Conservation (phyloP, 1,140 invertebrate species). For the Oryzaephilus surinamensis region DNA sequence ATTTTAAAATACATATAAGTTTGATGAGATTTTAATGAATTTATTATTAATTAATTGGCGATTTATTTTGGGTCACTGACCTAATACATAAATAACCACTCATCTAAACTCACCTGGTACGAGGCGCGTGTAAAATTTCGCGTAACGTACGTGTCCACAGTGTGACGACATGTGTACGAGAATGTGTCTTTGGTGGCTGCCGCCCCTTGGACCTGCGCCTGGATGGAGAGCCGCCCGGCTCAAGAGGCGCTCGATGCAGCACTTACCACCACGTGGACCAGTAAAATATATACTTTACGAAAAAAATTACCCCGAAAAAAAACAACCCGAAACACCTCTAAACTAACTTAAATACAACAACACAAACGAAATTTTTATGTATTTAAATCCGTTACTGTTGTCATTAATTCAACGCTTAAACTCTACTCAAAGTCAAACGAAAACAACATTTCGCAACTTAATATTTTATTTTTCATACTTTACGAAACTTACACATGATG, state of each 20-base stretch:
- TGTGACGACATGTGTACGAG: conserved; percentile 22
- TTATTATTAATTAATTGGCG: neutral
- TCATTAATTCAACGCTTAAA: too few relatives aligned
- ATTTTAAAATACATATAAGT: neutral
- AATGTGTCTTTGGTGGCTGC: conserved; percentile 15
- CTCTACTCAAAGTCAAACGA: too few relatives aligned
- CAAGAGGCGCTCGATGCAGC: conserved; percentile 23
- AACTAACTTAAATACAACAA: neutral
- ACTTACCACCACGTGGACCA: conserved; percentile 12
- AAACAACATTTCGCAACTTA: too few relatives aligned
- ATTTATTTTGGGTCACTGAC: conserved; percentile 19
- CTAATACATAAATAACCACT: conserved; percentile 18
- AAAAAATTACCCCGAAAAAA: neutral
- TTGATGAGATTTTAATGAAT: neutral
- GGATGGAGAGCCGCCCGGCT: conserved; percentile 12
- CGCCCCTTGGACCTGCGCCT: conserved; percentile 15
- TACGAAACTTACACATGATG: too few relatives aligned
- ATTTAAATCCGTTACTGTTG: neutral
- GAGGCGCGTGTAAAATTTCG: conserved; percentile 13
- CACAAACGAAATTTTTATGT: neutral
- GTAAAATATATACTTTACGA: too few relatives aligned
- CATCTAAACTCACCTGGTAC: conserved; percentile 20
- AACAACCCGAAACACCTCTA: neutral
- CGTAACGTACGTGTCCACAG: conserved; percentile 17
- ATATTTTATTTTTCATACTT: too few relatives aligned